phyloP scores from a whole-genome alignment of 1,140 invertebrate genomes.

The Chymomyza costata region DNA sequence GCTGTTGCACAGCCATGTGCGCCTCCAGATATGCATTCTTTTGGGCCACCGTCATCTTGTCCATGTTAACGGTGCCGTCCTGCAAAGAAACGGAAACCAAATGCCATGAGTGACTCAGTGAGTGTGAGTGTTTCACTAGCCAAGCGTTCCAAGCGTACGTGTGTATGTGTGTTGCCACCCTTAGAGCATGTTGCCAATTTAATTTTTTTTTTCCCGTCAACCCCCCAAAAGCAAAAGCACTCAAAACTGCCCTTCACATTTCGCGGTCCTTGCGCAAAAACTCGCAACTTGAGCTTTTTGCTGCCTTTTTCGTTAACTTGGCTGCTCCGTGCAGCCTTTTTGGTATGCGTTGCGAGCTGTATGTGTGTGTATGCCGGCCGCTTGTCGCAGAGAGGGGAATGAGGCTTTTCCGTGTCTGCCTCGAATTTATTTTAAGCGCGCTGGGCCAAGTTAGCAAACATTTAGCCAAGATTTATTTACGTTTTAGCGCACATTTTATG shows the following conservation, averaged over 20 bases:
- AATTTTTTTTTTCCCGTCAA: slow-evolving; percentile 11
- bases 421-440: slow-evolving; percentile 64
- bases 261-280: slow-evolving; percentile 67
- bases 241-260: slow-evolving; percentile 53
- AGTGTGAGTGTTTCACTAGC: too few species aligned
- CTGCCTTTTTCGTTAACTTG: background rate
- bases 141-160: too few species aligned
- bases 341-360: slow-evolving; percentile 7
- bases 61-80: slow-evolving; percentile 81
- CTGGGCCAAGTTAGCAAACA: too few species aligned
- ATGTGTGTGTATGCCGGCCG: slow-evolving; percentile 63
- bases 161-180: too few species aligned
- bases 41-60: slow-evolving; percentile 84
- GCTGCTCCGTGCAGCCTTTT: slow-evolving; percentile 9
- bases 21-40: slow-evolving; percentile 83
- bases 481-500: slow-evolving; percentile 11
- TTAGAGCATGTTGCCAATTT: background rate
- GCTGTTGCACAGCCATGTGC: slow-evolving; percentile 85
- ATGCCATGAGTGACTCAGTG: too few species aligned
- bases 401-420: slow-evolving; percentile 65
- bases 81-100: slow-evolving; percentile 47
- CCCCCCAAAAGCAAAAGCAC: slow-evolving; percentile 39
- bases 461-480: slow-evolving; percentile 20
- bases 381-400: slow-evolving; percentile 39
- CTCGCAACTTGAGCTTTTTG: slow-evolving; percentile 66